phyloP scores from a whole-genome alignment of 2,797 vertebrate species.

The Anas flavirostris region DNA sequence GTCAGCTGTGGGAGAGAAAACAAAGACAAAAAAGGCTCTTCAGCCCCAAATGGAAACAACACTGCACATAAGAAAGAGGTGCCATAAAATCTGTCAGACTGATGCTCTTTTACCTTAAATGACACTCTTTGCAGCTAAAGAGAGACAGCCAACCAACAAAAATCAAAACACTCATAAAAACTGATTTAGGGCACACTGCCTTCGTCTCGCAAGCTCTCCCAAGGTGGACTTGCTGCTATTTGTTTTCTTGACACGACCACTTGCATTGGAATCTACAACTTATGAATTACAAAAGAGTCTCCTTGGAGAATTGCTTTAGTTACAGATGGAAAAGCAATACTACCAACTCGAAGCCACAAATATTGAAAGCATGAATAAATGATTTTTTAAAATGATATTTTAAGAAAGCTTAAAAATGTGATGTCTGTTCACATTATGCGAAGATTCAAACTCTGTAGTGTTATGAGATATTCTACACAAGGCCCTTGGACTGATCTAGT shows the following conservation, averaged over 20 bases:
- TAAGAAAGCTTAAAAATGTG: neutral
- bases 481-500: neutral
- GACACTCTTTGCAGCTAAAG: neutral
- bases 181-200: neutral
- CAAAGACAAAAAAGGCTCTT: neutral
- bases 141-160: neutral
- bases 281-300: neutral
- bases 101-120: neutral
- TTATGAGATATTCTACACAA: neutral
- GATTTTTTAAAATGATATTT: neutral
- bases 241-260: neutral
- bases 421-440: neutral
- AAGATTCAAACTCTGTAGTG: neutral
- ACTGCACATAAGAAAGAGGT: neutral
- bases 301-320: neutral
- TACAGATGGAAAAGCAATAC: neutral
- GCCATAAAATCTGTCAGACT: neutral
- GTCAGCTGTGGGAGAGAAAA: conserved; percentile 84
- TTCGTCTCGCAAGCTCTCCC: neutral
- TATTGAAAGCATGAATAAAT: neutral
- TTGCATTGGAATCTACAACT: neutral
- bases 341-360: neutral
- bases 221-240: neutral
- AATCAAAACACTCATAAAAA: neutral
- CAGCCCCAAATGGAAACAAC: neutral